These are phyloP conservation scores for Euplagia quadripunctaria DNA, from an alignment of 2,888 invertebrate genomes.

Conservation along the genomic window DNA sequence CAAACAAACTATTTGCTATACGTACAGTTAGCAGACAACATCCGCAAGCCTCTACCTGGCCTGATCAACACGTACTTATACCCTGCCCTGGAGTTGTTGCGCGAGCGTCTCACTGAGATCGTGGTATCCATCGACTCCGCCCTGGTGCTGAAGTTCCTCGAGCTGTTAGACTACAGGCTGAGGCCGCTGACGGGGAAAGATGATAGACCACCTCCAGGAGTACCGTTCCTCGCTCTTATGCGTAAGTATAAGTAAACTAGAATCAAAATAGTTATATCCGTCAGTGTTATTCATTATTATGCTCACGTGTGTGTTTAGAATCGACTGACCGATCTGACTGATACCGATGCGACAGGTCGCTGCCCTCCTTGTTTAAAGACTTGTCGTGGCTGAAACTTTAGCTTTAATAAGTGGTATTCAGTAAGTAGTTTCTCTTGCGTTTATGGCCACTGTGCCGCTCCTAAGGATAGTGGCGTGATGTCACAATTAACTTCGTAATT, in stretches of 20 bases:
- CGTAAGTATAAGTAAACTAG: slow-evolving; percentile 76
- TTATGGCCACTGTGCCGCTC: too few relatives aligned
- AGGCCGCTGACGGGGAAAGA: slow-evolving; percentile 88
- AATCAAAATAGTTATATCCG: too few relatives aligned
- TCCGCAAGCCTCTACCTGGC: slow-evolving; percentile 79
- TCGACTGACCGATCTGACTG: too few relatives aligned
- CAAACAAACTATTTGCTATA: neutral
- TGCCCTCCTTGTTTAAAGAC: too few relatives aligned
- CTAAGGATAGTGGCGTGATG: too few relatives aligned
- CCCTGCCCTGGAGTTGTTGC: slow-evolving; percentile 86
- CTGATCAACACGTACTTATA: slow-evolving; percentile 88
- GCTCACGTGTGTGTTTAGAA: too few relatives aligned
- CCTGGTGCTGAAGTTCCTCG: slow-evolving; percentile 89
- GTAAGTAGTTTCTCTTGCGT: too few relatives aligned
- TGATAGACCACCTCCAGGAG: slow-evolving; percentile 87
- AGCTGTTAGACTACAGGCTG: slow-evolving; percentile 87
- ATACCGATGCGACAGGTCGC: too few relatives aligned
- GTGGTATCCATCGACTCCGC: slow-evolving; percentile 90
- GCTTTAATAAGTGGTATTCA: too few relatives aligned
- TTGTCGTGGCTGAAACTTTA: too few relatives aligned
- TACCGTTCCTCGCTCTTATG: slow-evolving; percentile 83
- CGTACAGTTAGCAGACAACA: slow-evolving; percentile 84
- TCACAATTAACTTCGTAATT: too few relatives aligned
- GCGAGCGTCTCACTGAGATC: slow-evolving; percentile 88
- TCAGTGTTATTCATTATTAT: too few relatives aligned